These are phyloP conservation scores for Diplolepis rosae DNA, from an alignment of 2,888 invertebrate genomes.

Conservation along the genomic window DNA sequence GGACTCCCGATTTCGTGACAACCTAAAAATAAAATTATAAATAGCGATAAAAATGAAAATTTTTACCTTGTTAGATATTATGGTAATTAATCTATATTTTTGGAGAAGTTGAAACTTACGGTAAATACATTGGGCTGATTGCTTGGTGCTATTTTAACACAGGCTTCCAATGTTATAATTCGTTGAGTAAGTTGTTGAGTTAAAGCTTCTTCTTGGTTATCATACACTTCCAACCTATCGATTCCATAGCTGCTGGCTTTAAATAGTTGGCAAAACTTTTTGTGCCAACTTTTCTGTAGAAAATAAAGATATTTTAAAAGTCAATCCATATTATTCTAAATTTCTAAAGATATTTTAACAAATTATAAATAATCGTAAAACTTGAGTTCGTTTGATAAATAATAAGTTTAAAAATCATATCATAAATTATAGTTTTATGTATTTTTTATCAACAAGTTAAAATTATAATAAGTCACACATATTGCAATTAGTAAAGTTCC, in stretches of 20 bases:
- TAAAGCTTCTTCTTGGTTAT: slow-evolving; percentile 83
- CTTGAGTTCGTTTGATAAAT: too few relatives aligned
- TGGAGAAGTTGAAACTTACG: slow-evolving; percentile 66
- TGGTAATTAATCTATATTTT: slow-evolving; percentile 12
- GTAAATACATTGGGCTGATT: slow-evolving; percentile 75
- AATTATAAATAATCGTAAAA: not conserved
- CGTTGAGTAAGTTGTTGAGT: slow-evolving; percentile 79
- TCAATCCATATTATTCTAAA: not conserved
- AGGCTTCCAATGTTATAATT: slow-evolving; percentile 90
- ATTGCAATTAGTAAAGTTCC: too few relatives aligned
- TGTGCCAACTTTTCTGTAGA: slow-evolving; percentile 89
- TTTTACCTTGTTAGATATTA: too few relatives aligned
- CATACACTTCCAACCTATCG: slow-evolving; percentile 89
- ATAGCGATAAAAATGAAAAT: too few relatives aligned
- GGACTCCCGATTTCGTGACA: slow-evolving; percentile 81
- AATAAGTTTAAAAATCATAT: too few relatives aligned
- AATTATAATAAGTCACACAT: too few relatives aligned
- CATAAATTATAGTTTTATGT: too few relatives aligned
- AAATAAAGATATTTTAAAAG: slow-evolving; percentile 11
- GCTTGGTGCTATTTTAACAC: slow-evolving; percentile 84
- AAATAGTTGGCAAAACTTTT: slow-evolving; percentile 85
- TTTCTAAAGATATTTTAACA: slow-evolving; percentile 32
- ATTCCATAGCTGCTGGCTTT: slow-evolving; percentile 90
- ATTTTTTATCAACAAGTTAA: too few relatives aligned
- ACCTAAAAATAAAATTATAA: slow-evolving; percentile 75